phyloP scores from a whole-genome alignment of 30 jellyfish, hydroid and myxozoan genomes.

The Mastigias papua region DNA sequence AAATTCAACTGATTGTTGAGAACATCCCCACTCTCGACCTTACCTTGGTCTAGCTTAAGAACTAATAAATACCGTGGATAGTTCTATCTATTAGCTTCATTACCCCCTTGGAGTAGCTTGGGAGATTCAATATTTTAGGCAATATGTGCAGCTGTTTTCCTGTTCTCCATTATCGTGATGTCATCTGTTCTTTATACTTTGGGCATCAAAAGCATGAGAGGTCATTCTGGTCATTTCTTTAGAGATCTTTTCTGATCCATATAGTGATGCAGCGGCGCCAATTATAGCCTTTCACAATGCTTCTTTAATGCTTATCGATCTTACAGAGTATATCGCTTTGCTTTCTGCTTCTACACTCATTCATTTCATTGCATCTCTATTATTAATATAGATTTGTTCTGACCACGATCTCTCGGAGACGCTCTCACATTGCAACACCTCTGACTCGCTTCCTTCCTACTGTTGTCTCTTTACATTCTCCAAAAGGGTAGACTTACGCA shows the following conservation, averaged over 20 bases:
- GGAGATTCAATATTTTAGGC: too few species aligned
- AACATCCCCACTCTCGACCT: too few species aligned
- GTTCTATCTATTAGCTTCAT: too few species aligned
- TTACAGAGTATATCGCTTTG: background rate
- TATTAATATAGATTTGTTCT: background rate
- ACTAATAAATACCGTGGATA: too few species aligned
- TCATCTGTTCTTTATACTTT: background rate
- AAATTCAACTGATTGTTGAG: too few species aligned
- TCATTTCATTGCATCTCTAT: background rate
- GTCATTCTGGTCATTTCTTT: background rate
- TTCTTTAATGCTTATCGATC: background rate
- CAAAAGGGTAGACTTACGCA: background rate
- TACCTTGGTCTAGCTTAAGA: too few species aligned
- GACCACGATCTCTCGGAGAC: background rate
- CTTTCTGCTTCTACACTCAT: background rate
- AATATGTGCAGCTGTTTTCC: too few species aligned
- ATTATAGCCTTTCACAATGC: conserved; percentile 5
- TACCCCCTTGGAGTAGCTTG: too few species aligned
- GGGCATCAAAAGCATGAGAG: background rate
- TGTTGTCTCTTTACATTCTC: background rate
- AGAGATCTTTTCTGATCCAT: background rate
- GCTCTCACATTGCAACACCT: background rate
- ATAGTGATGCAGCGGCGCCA: background rate
- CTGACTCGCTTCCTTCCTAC: background rate
- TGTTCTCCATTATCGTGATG: too few species aligned